Evolutionary conservation across 1,140 invertebrate genomes (phyloP), one percentile per base, ranked within the genome.

Genomic region (Lerema accius): DNA sequence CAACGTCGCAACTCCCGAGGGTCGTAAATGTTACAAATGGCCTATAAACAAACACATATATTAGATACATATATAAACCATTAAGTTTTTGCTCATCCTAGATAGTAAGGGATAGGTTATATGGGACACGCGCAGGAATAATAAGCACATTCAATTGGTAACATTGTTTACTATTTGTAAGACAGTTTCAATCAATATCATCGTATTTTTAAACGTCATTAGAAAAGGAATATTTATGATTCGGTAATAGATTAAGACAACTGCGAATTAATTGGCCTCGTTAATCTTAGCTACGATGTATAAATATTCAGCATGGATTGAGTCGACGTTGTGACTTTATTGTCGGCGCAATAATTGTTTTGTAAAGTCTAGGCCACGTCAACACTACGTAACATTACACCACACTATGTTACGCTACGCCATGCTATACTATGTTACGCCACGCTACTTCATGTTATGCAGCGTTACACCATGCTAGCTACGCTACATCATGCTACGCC

Each of bases 11-110:
- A n/a, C n/a, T n/a, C 19, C 19, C 17, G 11, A 9, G 16, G 17
- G 2, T 32, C 28, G 28, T 53, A 39, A 49, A 49, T 28, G 13
- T 49, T 53, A 53, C 23, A 53, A 42, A 19, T 5, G 5, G 28
- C n/a, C 17, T 10, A 19, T n/a, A 53, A 40, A 53, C 50, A 40
- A 53, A 42, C n/a, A 53, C 35, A 40, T 39, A 16, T 9, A 53
- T 53, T 26, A 42, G 9, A 42, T 32, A 32, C 4, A 53, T 23
- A 13, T 23, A 23, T n/a, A 39, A 4, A 9, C 16, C 17, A 42
- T 53, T 37, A 40, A 40, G 17, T 53, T 40, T 53, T 26, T 40
- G 48, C 13, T 39, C 11, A 42, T 43, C 39, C 19, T 43, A 28
- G 37, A 55, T 28, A 55, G 51, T 3, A 9, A 14, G 9, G 28